Base-by-base conservation (phyloP, 1,140 invertebrate species). In the Drosophila biarmipes region DNA sequence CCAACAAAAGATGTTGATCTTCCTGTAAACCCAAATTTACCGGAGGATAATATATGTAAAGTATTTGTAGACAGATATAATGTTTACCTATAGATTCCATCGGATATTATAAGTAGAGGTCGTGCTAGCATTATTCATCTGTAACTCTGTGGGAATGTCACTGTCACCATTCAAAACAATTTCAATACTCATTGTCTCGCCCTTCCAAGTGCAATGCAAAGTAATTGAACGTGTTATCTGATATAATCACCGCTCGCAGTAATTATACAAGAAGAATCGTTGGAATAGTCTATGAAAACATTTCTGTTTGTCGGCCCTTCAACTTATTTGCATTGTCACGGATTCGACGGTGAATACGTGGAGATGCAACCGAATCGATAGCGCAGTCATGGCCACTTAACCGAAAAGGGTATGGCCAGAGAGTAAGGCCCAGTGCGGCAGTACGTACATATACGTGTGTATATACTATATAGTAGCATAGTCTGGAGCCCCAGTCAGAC, bases 331-430 rank as follows among this genome's bases (percentile, higher is more conserved):
- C 58, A n/a, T 42, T 51, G 58, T 64, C 45, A 64, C 17, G 43
- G 58, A 15, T 40, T 38, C 29, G 42, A 27, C 21, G 21, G 61
- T 21, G 21, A 48, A 21, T 14, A 66, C 34, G 58, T 27, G 17
- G 34, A 34, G 31, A 37, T 68, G 67, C 51, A 46, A 14, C 64
- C 67, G 27, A 48, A 71, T 56, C 63, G 42, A 34, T 56, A 34
- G 42, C 51, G 10, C 52, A 38, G 66, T 56, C 52, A 69, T 56
- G 64, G 49, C 64, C 64, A 71, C 67, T 69, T 56, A 17, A 12
- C 48, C 11, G 10, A 31, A 69, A 71, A 71, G 64, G 64, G 66
- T 69, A 71, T 56, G 51, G 40, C 53, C 49, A 38, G 40, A 17
- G 42, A 45, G 38, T 34, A 17, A 6, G 19, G 19, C 46, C 21